Conservation (phyloP, 2,797 vertebrate species). For the Epinephelus awoara region DNA sequence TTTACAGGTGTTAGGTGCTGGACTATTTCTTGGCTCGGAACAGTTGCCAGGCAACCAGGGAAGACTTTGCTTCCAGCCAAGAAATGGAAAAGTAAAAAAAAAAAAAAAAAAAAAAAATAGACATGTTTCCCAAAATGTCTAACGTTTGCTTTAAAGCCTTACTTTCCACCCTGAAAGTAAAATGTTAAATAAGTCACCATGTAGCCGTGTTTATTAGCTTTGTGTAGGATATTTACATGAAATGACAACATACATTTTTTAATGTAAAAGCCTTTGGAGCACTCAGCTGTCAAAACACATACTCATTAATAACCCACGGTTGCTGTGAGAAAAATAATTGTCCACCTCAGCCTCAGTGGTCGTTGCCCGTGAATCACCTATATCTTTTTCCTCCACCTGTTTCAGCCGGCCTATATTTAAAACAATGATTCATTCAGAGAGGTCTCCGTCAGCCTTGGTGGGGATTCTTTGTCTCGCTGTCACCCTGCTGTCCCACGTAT, state of each 20-base stretch:
- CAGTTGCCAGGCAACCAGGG: slow-evolving; percentile 1
- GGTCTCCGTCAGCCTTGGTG: slow-evolving; percentile 12
- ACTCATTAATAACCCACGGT: slow-evolving; percentile 5
- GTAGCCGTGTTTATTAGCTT: background rate
- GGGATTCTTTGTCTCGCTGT: slow-evolving; percentile 38
- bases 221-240: background rate
- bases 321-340: slow-evolving; percentile 35
- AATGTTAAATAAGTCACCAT: background rate
- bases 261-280: background rate
- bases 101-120: background rate
- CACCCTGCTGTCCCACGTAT: slow-evolving; percentile 1
- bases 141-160: background rate
- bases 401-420: slow-evolving; percentile 38
- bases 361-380: slow-evolving; percentile 23
- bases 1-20: background rate
- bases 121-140: background rate
- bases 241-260: background rate
- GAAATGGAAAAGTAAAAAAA: background rate
- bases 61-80: background rate
- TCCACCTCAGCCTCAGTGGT: slow-evolving; percentile 17
- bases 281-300: background rate
- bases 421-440: slow-evolving; percentile 44
- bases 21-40: background rate
- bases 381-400: background rate
- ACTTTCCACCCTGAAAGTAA: background rate